Base-by-base conservation (phyloP, 2,113 vertebrate genomes). In the Xyrauchen texanus region DNA sequence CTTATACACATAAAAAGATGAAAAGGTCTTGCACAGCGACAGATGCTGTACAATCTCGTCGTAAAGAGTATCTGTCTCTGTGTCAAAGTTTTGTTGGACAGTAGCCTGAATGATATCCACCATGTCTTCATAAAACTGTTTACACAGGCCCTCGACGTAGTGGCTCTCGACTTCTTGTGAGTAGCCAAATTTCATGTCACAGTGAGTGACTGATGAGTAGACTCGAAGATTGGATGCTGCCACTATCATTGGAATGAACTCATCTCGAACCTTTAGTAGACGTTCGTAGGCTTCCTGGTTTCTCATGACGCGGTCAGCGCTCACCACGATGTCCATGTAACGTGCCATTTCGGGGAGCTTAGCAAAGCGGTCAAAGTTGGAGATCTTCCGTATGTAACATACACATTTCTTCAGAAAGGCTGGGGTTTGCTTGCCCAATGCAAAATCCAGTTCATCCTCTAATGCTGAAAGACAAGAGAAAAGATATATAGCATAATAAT, bases 121-220 rank as follows among this genome's bases (percentile, higher is more conserved):
- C 97, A 99, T 98, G 87, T 99, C 98, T 88, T 99, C 98, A 66
- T 99, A 99, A 92, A 99, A 98, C 84, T 99, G 98, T 87, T 99
- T 99, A 8, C 98, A 96, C 46, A 99, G 94, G 4, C 98, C 98
- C 85, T 99, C 98, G 2, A 99, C 98, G 63, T 99, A 99, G 80
- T 99, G 95, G 74, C 94, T 98, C 88, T 99, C 98, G 79, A 99
- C 96, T 77, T 98, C 96, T 60, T 95, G 95, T 61, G 98, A 98
- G 86, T 99, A 99, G 70, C 98, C 98, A 15, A 96, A 79, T 84
- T 99, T 99, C 96, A 99, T 99, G 91, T 99, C 97, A 80, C 98
- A 99, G 89, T 99, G 97, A 7, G 98, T 99, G 87, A 99, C 95
- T 0, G 98, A 99, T 0, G 98, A 98, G 80, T 99, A 99, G 11